These are phyloP conservation scores for Gallinago stenura DNA, from an alignment of 2,797 vertebrate genomes.

Conservation along the genomic window DNA sequence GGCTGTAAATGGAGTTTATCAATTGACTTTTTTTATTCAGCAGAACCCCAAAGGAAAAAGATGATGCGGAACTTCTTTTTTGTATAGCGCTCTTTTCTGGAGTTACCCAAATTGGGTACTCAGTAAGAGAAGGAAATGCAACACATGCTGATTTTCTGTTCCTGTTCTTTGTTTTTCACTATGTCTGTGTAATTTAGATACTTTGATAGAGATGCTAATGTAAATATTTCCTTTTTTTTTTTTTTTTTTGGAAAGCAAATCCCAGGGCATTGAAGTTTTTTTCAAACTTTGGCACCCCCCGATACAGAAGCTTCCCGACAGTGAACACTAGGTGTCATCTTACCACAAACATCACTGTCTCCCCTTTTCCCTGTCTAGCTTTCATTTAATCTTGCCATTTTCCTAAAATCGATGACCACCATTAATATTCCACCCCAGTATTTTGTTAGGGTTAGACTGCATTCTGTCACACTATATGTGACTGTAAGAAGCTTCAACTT, in stretches of 20 bases:
- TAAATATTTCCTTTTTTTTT: not conserved
- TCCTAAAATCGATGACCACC: not conserved
- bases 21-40: not conserved
- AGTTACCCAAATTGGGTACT: not conserved
- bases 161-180: not conserved
- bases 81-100: not conserved
- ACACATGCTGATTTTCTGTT: not conserved
- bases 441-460: not conserved
- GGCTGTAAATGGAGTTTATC: not conserved
- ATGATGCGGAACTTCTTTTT: not conserved
- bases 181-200: not conserved
- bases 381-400: not conserved
- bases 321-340: constrained; percentile 64
- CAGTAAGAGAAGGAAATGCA: not conserved
- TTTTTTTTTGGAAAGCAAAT: not conserved
- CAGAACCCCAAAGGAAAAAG: not conserved
- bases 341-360: not conserved
- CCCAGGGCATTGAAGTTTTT: not conserved
- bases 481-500: not conserved
- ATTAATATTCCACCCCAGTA: not conserved
- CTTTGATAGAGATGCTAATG: not conserved
- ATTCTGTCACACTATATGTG: not conserved
- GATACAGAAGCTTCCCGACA: not conserved
- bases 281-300: not conserved
- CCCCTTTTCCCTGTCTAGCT: not conserved